Percentiles rank a stretch among this genome's conserved stretches.
These are phyloP conservation scores for Aromia moschata DNA, from an alignment of 2,888 invertebrate species.

Conservation along the genomic window DNA sequence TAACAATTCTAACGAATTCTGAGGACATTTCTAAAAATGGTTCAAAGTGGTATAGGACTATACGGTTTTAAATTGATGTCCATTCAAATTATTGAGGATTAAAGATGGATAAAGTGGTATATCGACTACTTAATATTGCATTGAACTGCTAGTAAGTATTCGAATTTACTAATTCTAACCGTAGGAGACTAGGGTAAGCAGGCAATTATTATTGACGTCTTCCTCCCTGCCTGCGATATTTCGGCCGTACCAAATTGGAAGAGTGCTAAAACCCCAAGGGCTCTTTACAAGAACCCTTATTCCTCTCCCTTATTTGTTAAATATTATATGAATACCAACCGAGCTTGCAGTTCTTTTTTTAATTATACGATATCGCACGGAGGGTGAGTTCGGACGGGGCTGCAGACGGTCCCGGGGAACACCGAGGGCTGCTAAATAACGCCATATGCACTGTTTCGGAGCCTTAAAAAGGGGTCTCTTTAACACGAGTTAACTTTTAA, in stretches of 20 bases:
- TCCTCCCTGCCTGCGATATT: constrained; percentile 26
- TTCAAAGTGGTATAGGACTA: too few relatives aligned
- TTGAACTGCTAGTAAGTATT: too few relatives aligned
- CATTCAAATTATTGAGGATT: too few relatives aligned
- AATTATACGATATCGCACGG: constrained; percentile 49
- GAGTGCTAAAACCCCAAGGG: constrained; percentile 39
- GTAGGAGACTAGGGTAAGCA: constrained; percentile 39
- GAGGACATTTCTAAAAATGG: too few relatives aligned
- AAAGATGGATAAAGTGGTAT: too few relatives aligned
- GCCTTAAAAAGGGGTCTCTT: constrained; percentile 40
- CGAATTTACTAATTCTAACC: constrained; percentile 20
- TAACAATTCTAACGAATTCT: too few relatives aligned
- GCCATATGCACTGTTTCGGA: constrained; percentile 36
- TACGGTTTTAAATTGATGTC: too few relatives aligned
- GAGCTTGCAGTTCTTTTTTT: constrained; percentile 49
- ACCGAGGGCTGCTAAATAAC: constrained; percentile 28
- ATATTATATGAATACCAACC: constrained; percentile 53
- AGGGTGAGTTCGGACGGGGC: constrained; percentile 32
- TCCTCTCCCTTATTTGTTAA: constrained; percentile 51
- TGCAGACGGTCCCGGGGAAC: constrained; percentile 18
- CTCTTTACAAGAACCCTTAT: constrained; percentile 34
- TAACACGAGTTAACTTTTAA: constrained; percentile 44
- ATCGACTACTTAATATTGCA: too few relatives aligned
- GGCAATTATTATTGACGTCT: constrained; percentile 36
- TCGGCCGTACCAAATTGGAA: constrained; percentile 37